phyloP scores from a whole-genome alignment of 2,888 invertebrate species.

The Linhomoeus sp. region DNA sequence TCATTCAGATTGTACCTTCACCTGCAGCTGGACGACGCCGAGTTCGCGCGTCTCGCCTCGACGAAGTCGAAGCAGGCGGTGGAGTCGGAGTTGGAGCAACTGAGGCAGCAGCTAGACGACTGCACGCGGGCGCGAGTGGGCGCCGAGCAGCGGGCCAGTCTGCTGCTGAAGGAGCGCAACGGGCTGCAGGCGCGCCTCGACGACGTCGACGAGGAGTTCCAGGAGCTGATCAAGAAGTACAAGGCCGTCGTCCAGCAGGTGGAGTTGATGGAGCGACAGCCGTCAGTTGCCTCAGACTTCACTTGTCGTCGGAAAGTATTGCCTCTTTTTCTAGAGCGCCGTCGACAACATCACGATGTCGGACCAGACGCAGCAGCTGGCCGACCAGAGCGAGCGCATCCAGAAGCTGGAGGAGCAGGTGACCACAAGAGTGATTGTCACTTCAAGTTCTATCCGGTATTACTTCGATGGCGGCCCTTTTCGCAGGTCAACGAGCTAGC shows the following conservation, averaged over 20 bases:
- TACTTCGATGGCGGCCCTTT: too few relatives aligned
- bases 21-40: constrained; percentile 1
- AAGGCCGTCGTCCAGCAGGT: constrained; percentile 74
- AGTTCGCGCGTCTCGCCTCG: background rate
- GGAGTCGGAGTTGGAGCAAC: background rate
- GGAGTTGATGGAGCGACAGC: too few relatives aligned
- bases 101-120: constrained; percentile 3
- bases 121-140: constrained; percentile 13
- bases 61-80: background rate
- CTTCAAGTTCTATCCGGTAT: too few relatives aligned
- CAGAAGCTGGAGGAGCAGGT: constrained; percentile 51
- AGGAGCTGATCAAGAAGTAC: constrained; percentile 78
- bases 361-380: constrained; percentile 55
- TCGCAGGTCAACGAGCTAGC: constrained; percentile 50
- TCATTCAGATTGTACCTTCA: background rate
- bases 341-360: constrained; percentile 61
- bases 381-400: constrained; percentile 56
- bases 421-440: too few relatives aligned
- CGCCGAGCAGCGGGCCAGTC: background rate
- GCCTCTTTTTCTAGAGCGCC: too few relatives aligned
- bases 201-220: constrained; percentile 77
- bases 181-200: constrained; percentile 43
- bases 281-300: too few relatives aligned
- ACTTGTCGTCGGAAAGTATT: too few relatives aligned
- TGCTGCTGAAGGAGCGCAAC: constrained; percentile 9